Conservation (phyloP, 64 coral and sea anemone genomes). For the Montipora sp. region DNA sequence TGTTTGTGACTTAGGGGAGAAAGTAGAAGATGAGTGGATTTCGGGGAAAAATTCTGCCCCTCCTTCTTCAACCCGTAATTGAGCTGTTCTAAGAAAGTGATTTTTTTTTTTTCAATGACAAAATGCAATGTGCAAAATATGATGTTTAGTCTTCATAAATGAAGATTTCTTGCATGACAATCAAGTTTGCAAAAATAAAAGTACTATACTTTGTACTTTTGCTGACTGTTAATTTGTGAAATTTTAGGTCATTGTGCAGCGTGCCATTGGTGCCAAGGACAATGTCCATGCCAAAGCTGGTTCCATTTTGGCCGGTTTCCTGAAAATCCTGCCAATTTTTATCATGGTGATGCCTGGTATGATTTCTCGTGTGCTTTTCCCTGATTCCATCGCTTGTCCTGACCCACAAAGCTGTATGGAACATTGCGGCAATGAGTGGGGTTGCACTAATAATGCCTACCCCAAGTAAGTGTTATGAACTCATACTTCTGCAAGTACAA, state of each 20-base stretch:
- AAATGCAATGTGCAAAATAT: too few species aligned
- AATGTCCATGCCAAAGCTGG: slow-evolving; percentile 76
- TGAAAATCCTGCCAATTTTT: slow-evolving; percentile 83
- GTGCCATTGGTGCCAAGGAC: slow-evolving; percentile 76
- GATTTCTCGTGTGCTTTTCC: slow-evolving; percentile 82
- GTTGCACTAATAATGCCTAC: slow-evolving; percentile 84
- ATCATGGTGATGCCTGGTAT: slow-evolving; percentile 93
- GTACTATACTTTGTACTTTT: too few species aligned
- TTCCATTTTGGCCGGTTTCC: slow-evolving; percentile 67
- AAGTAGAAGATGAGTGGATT: too few species aligned
- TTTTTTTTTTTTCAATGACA: too few species aligned
- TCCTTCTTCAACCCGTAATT: too few species aligned
- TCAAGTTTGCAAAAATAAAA: too few species aligned
- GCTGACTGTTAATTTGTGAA: background rate
- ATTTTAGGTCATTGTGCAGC: slow-evolving; percentile 76
- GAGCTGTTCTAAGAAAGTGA: too few species aligned
- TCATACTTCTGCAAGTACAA: background rate
- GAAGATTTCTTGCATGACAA: too few species aligned
- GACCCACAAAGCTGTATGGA: slow-evolving; percentile 64
- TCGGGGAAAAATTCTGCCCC: too few species aligned
- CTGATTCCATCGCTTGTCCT: slow-evolving; percentile 77
- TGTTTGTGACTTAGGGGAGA: too few species aligned
- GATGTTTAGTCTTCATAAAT: too few species aligned
- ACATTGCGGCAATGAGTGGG: slow-evolving; percentile 70
- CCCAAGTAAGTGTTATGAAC: slow-evolving; percentile 69